Evolutionary conservation across 2,888 invertebrate genomes (phyloP).

Genomic region (Atrina japonica): DNA sequence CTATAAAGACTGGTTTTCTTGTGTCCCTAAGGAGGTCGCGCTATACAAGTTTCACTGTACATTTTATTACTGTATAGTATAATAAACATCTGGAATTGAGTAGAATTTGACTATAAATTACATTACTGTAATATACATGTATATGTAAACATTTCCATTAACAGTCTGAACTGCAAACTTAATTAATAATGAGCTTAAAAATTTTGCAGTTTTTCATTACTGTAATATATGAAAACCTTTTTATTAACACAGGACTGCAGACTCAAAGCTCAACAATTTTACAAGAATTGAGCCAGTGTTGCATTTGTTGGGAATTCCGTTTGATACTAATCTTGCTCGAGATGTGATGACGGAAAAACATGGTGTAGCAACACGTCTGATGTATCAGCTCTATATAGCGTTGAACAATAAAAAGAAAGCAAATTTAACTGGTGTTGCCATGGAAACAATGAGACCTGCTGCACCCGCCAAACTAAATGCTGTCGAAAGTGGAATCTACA

Average conservation of each 20-base stretch:
- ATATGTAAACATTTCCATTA: too few relatives aligned
- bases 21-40: too few relatives aligned
- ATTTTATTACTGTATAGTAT: too few relatives aligned
- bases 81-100: too few relatives aligned
- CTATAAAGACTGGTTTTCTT: too few relatives aligned
- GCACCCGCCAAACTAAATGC: conserved; percentile 79
- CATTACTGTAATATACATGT: too few relatives aligned
- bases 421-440: conserved; percentile 79
- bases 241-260: conserved; percentile 72
- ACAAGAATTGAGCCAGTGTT: conserved; percentile 79
- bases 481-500: conserved; percentile 78
- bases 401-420: conserved; percentile 79
- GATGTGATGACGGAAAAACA: conserved; percentile 80
- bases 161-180: too few relatives aligned
- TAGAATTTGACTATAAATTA: too few relatives aligned
- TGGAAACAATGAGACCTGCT: conserved; percentile 80
- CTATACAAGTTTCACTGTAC: too few relatives aligned
- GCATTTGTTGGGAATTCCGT: conserved; percentile 78
- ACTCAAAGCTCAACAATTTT: conserved; percentile 80
- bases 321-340: conserved; percentile 80
- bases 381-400: conserved; percentile 80
- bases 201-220: too few relatives aligned
- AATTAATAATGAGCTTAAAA: too few relatives aligned
- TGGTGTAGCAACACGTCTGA: conserved; percentile 77
- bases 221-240: too few relatives aligned